phyloP scores from a whole-genome alignment of 1,140 invertebrate species.

The Drosophila mayri region DNA sequence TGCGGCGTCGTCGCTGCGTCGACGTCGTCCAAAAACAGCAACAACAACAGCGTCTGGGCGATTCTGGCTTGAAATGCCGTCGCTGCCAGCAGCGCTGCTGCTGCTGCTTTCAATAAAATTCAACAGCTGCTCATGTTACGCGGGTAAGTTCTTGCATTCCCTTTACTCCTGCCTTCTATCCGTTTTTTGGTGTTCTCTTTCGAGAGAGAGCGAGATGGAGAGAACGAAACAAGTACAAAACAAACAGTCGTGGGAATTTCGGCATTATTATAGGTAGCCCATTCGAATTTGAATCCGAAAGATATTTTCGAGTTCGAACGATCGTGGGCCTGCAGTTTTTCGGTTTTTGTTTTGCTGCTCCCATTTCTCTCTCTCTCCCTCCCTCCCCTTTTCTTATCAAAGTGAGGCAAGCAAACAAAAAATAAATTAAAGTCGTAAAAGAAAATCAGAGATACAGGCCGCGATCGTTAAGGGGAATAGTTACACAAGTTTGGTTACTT shows the following conservation, averaged over 20 bases:
- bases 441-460: neutral
- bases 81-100: slow-evolving; percentile 41
- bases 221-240: slow-evolving; percentile 69
- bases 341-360: slow-evolving; percentile 19
- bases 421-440: slow-evolving; percentile 14
- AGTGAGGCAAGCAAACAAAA: slow-evolving; percentile 27
- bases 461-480: neutral
- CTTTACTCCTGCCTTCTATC: slow-evolving; percentile 7
- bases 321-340: slow-evolving; percentile 23
- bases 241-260: slow-evolving; percentile 78
- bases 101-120: slow-evolving; percentile 47
- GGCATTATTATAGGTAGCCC: slow-evolving; percentile 14
- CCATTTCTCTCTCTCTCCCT: neutral
- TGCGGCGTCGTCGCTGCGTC: slow-evolving; percentile 75
- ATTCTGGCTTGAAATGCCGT: slow-evolving; percentile 62
- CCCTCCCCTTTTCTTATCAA: slow-evolving; percentile 20
- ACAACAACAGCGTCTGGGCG: slow-evolving; percentile 8
- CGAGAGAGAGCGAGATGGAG: slow-evolving; percentile 7
- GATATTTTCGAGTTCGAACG: slow-evolving; percentile 7
- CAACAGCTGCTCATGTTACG: slow-evolving; percentile 80
- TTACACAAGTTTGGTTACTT: too few species aligned
- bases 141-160: slow-evolving; percentile 68
- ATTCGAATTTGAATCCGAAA: slow-evolving; percentile 7
- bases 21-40: slow-evolving; percentile 34
- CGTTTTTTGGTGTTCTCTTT: slow-evolving; percentile 26